A percentile compares a stretch with the other conserved stretches of the same genome.
phyloP scores from a whole-genome alignment of 2,113 vertebrate species.

The Rhinopomastus cyanomelas region DNA sequence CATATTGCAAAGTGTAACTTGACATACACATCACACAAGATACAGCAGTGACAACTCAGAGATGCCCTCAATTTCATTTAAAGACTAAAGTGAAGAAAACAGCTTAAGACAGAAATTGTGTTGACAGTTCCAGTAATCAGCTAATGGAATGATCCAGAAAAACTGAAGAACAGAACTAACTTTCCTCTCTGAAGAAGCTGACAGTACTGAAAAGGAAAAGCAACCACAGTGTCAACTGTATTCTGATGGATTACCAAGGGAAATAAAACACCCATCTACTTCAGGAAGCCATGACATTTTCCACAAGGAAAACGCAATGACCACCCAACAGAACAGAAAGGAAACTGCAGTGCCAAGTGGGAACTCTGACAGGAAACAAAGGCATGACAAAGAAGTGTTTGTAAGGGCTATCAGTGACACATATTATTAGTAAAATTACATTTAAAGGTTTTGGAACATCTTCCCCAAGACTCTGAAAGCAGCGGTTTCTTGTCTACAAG shows the following conservation, averaged over 20 bases:
- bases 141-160: background rate
- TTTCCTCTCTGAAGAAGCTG: background rate
- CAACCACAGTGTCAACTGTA: background rate
- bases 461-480: no score
- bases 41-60: background rate
- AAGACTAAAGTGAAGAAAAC: background rate
- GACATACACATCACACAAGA: background rate
- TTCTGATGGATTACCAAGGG: background rate
- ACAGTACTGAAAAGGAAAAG: background rate
- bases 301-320: background rate
- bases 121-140: background rate
- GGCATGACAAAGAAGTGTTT: no score
- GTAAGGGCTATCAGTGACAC: no score
- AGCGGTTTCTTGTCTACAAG: no score
- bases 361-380: no score
- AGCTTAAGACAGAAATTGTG: background rate
- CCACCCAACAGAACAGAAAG: background rate
- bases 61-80: background rate
- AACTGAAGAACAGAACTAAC: background rate
- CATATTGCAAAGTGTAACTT: background rate
- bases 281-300: background rate
- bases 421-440: no score
- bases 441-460: no score
- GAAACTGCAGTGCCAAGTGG: background rate
- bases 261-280: background rate